Percentiles rank a stretch among this genome's conserved stretches.
Evolutionary conservation across 2,113 vertebrate genomes (phyloP).

Genomic region (Genyomyrus donnyi): DNA sequence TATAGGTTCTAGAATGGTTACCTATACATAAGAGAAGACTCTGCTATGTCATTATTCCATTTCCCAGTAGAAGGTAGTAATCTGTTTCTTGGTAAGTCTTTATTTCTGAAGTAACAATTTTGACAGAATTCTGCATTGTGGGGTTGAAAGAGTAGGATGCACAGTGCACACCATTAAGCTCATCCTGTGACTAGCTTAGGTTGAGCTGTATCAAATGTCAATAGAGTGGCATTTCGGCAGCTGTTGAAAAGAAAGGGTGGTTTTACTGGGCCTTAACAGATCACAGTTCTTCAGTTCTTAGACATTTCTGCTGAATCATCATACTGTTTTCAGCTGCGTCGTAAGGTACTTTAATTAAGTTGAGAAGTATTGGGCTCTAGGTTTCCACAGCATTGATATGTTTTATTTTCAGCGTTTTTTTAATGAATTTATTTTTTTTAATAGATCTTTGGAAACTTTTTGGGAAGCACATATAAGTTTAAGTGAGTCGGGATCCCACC

Average conservation of each 20-base stretch:
- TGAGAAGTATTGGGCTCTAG: neutral
- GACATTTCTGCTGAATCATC: neutral
- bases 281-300: neutral
- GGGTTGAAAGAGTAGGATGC: neutral
- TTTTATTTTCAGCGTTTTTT: conserved; percentile 42
- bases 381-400: conserved; percentile 45
- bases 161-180: conserved; percentile 37
- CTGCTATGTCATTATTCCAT: neutral
- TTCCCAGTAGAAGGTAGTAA: neutral
- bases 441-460: conserved; percentile 10
- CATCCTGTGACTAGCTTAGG: conserved; percentile 39
- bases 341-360: conserved; percentile 12
- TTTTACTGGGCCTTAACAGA: neutral
- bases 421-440: conserved; percentile 39
- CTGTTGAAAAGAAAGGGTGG: neutral
- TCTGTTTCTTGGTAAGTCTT: neutral
- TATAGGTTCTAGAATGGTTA: neutral
- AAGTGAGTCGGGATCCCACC: conserved; percentile 33
- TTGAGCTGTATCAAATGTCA: conserved; percentile 51
- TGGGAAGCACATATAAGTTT: conserved; percentile 33
- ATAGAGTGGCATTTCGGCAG: neutral
- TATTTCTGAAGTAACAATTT: neutral
- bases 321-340: neutral
- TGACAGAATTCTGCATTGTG: neutral
- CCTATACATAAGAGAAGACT: neutral